Percentiles rank a stretch among this genome's conserved stretches.
Conservation (phyloP, 2,797 vertebrate genomes). For the Chrysolophus pictus region DNA sequence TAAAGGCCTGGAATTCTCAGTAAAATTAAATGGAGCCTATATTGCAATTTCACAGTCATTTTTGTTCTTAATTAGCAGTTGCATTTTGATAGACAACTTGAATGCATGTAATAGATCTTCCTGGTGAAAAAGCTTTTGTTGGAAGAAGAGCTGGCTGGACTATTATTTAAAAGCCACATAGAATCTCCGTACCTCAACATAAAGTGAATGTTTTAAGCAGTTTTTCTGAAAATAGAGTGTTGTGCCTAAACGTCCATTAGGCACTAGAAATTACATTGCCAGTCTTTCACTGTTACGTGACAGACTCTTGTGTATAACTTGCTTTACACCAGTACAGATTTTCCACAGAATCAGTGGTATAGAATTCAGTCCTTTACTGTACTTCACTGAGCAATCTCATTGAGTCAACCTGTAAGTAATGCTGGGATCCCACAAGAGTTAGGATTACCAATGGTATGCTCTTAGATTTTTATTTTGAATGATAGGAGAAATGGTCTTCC, state of each 20-base stretch:
- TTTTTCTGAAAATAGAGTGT: not conserved
- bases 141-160: not conserved
- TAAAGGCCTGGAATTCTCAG: constrained; percentile 29
- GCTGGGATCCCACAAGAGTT: not conserved
- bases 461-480: not conserved
- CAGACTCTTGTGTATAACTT: not conserved
- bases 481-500: not conserved
- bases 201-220: not conserved
- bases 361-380: not conserved
- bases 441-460: not conserved
- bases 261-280: not conserved
- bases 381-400: not conserved
- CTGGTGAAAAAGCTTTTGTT: constrained; percentile 6
- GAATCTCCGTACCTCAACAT: not conserved
- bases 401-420: not conserved
- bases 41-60: constrained; percentile 71
- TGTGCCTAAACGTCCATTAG: not conserved
- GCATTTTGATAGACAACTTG: constrained; percentile 60
- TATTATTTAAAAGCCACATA: not conserved
- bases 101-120: constrained; percentile 32
- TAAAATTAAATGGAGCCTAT: constrained; percentile 63
- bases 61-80: constrained; percentile 74
- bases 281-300: not conserved
- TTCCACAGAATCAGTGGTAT: not conserved
- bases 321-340: not conserved